Conservation (phyloP, 2,888 invertebrate species). For the Boloria euphrosyne region DNA sequence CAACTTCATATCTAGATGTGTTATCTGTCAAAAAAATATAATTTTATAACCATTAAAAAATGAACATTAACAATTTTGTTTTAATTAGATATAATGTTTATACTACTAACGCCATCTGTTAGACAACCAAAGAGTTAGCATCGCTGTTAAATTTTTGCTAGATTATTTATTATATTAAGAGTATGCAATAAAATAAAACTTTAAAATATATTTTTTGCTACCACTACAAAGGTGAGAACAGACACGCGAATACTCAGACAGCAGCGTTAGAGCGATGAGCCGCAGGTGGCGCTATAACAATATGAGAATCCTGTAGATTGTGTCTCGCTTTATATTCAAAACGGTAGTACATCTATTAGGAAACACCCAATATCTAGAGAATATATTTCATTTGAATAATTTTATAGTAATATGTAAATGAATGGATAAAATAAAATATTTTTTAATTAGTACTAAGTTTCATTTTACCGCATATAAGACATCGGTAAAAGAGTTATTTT, state of each 20-base stretch:
- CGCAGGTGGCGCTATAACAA: slow-evolving; percentile 63
- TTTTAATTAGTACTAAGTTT: too few species aligned
- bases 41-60: too few species aligned
- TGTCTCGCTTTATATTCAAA: slow-evolving; percentile 47
- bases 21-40: too few species aligned
- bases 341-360: slow-evolving; percentile 38
- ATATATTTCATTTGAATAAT: not conserved
- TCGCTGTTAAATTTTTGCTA: too few species aligned
- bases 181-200: not conserved
- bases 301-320: slow-evolving; percentile 53
- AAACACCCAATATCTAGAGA: slow-evolving; percentile 27
- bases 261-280: slow-evolving; percentile 44
- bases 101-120: too few species aligned
- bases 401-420: not conserved
- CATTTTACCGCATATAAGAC: too few species aligned
- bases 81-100: too few species aligned
- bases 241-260: slow-evolving; percentile 46
- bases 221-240: slow-evolving; percentile 43
- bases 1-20: too few species aligned
- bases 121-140: too few species aligned
- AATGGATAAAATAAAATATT: not conserved
- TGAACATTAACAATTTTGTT: too few species aligned
- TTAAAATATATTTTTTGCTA: slow-evolving; percentile 24
- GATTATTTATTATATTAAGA: too few species aligned
- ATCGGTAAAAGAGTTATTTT: too few species aligned